phyloP scores from a whole-genome alignment of 2,888 invertebrate species.

The Megamerina dolium region DNA sequence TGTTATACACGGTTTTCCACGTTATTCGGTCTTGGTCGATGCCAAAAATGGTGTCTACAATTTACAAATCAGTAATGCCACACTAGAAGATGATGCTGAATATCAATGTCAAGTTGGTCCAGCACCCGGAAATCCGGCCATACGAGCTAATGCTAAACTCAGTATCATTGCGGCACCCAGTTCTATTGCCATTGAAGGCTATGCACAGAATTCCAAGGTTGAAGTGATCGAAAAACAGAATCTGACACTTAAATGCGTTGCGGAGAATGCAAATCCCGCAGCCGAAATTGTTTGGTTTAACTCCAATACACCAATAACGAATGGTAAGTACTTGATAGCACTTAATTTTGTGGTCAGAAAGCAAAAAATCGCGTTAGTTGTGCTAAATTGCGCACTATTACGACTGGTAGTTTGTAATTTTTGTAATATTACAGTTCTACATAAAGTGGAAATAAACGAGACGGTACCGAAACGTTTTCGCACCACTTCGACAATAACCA shows the following conservation, averaged over 20 bases:
- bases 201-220: conserved; percentile 41
- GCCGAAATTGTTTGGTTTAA: conserved; percentile 43
- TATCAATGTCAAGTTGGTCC: conserved; percentile 97
- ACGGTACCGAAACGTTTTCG: conserved; percentile 37
- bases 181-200: conserved; percentile 41
- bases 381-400: too few species aligned
- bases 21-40: conserved; percentile 83
- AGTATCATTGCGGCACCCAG: conserved; percentile 54
- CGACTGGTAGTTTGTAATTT: too few species aligned
- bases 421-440: conserved; percentile 19
- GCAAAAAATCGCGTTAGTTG: too few species aligned
- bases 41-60: conserved; percentile 78
- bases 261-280: conserved; percentile 45
- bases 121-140: conserved; percentile 70
- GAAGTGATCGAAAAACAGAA: conserved; percentile 44
- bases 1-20: conserved; percentile 74
- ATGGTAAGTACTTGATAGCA: conserved; percentile 22
- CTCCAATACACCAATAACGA: conserved; percentile 32
- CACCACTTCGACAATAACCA: conserved; percentile 34
- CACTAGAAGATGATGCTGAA: conserved; percentile 87
- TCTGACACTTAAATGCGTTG: conserved; percentile 39
- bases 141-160: conserved; percentile 80
- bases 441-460: conserved; percentile 37
- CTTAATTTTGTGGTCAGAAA: background rate
- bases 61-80: conserved; percentile 81